Evolutionary conservation across 1,140 invertebrate species (phyloP).

Genomic region (Drosophila nebulosa): DNA sequence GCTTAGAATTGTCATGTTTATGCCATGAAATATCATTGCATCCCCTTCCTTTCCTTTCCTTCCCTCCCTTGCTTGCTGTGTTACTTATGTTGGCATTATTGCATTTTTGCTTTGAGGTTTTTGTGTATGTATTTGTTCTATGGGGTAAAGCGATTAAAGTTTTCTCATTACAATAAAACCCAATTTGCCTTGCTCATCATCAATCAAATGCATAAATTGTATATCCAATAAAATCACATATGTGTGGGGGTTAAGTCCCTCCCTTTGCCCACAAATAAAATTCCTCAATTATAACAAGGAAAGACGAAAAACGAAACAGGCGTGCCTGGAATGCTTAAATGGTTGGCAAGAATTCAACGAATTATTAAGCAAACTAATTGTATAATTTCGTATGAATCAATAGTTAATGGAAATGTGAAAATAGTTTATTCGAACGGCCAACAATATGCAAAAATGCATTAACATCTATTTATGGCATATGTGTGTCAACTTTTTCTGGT

Average conservation of each 20-base stretch:
- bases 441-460: conserved; percentile 69
- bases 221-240: conserved; percentile 57
- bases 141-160: conserved; percentile 41
- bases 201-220: conserved; percentile 30
- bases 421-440: conserved; percentile 1
- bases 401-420: conserved; percentile 27
- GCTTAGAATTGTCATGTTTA: conserved; percentile 62
- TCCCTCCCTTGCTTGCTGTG: conserved; percentile 8
- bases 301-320: conserved; percentile 4
- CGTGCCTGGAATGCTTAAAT: background rate
- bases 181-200: conserved; percentile 23
- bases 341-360: conserved; percentile 15
- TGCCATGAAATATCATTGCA: background rate
- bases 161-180: background rate
- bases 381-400: conserved; percentile 50
- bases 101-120: conserved; percentile 54
- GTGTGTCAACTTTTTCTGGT: background rate
- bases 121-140: background rate
- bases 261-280: conserved; percentile 8
- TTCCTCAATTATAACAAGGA: conserved; percentile 16
- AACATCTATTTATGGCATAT: conserved; percentile 45
- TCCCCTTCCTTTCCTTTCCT: conserved; percentile 5
- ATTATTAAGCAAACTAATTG: conserved; percentile 72
- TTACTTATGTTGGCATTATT: conserved; percentile 39
- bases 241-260: conserved; percentile 29